Conservation (phyloP, 2,797 vertebrate species). For the Chiroxiphia lanceolata region DNA sequence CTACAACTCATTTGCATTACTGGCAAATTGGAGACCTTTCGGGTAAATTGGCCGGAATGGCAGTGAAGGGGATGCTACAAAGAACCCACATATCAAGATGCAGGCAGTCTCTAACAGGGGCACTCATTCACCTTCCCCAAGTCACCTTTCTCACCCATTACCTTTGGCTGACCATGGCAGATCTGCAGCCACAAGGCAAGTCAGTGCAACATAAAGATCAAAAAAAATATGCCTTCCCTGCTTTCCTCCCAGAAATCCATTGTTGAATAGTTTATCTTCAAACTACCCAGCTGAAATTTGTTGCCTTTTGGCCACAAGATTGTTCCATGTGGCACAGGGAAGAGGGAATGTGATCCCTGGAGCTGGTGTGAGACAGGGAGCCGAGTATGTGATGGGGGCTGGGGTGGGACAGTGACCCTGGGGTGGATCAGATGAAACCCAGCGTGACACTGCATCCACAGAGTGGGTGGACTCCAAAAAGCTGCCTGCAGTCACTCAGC, state of each 20-base stretch:
- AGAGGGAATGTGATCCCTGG: background rate
- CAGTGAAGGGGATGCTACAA: too few species aligned
- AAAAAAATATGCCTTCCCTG: background rate
- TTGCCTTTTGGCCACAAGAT: background rate
- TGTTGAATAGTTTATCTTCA: background rate
- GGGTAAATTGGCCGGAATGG: background rate
- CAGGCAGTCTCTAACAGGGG: background rate
- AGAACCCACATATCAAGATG: background rate
- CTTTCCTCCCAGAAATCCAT: background rate
- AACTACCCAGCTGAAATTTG: background rate
- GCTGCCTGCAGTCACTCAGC: background rate
- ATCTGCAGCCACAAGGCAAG: background rate
- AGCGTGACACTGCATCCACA: accelerated
- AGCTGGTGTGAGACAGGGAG: background rate
- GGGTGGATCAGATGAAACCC: background rate
- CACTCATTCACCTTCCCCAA: background rate
- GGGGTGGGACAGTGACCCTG: background rate
- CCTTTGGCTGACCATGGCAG: background rate
- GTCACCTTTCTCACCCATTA: background rate
- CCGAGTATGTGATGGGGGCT: accelerated
- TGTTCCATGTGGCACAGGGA: background rate
- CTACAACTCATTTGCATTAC: background rate
- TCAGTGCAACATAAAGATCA: background rate
- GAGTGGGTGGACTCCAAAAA: background rate
- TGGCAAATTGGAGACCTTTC: background rate